Evolutionary conservation across 2,113 vertebrate genomes (phyloP).

Genomic region (Bubalus kerabau): DNA sequence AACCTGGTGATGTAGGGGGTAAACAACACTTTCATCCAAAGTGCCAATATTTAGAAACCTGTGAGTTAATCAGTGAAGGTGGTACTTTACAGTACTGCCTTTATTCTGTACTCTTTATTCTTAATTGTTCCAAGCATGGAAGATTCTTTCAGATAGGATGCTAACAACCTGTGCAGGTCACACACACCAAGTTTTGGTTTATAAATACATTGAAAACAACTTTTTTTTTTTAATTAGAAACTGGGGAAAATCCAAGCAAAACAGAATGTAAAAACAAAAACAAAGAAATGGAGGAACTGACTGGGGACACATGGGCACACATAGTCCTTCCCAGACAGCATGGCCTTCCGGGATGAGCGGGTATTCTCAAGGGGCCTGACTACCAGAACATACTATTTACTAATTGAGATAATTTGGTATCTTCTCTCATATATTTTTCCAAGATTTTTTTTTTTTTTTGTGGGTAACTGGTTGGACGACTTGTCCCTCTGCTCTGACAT

Average conservation of each 20-base stretch:
- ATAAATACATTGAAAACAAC: neutral
- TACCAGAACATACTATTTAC: neutral
- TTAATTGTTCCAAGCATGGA: neutral
- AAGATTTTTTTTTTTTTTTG: neutral
- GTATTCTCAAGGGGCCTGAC: neutral
- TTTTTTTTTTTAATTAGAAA: neutral
- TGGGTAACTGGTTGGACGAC: neutral
- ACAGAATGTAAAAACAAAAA: neutral
- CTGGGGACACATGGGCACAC: accelerated
- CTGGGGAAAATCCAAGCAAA: neutral
- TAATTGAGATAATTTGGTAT: neutral
- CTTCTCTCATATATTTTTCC: neutral
- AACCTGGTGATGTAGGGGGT: too few species aligned
- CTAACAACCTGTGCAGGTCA: neutral
- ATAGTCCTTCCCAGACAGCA: neutral
- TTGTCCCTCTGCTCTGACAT: accelerated
- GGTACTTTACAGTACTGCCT: neutral
- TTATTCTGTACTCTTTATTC: neutral
- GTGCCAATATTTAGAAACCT: neutral
- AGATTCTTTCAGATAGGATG: neutral
- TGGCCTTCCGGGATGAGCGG: accelerated
- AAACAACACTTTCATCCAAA: neutral
- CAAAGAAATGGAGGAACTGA: neutral
- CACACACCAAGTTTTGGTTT: neutral
- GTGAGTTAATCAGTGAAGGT: accelerated